These are phyloP conservation scores for Dryadula phaetusa DNA, from an alignment of 2,888 invertebrate genomes.

Conservation along the genomic window DNA sequence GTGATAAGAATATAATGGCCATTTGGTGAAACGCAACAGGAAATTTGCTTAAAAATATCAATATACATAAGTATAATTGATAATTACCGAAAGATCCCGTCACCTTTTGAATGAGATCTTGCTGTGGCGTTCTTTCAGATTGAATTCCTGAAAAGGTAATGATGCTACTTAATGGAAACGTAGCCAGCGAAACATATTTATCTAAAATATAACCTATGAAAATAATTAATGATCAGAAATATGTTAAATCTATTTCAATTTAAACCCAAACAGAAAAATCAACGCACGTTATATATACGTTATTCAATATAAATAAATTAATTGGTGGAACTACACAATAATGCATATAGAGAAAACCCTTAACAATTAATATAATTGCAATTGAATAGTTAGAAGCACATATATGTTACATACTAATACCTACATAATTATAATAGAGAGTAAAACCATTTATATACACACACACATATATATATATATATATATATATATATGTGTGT, in stretches of 20 bases:
- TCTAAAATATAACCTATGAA: not conserved
- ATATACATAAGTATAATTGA: slow-evolving; percentile 70
- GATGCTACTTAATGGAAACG: not conserved
- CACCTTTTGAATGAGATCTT: slow-evolving; percentile 69
- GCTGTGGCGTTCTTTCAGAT: slow-evolving; percentile 47
- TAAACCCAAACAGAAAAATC: not conserved
- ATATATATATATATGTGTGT: too few species aligned
- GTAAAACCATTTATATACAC: not conserved
- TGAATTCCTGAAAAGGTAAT: slow-evolving; percentile 50
- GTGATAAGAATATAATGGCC: slow-evolving; percentile 80
- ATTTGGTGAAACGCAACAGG: slow-evolving; percentile 81
- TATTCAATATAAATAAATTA: not conserved
- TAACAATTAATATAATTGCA: slow-evolving; percentile 5
- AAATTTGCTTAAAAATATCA: slow-evolving; percentile 74
- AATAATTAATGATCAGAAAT: too few species aligned
- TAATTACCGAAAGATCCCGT: slow-evolving; percentile 82
- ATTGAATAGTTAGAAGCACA: not conserved
- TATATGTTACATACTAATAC: not conserved
- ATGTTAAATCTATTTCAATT: too few species aligned
- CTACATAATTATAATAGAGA: not conserved
- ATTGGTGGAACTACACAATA: not conserved
- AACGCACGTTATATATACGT: too few species aligned
- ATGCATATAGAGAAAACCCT: not conserved
- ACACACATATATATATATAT: too few species aligned
- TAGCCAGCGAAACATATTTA: not conserved